A percentile compares a stretch with the other conserved stretches of the same genome.
phyloP scores from a whole-genome alignment of 1,140 invertebrate species.

The Ruditapes philippinarum region DNA sequence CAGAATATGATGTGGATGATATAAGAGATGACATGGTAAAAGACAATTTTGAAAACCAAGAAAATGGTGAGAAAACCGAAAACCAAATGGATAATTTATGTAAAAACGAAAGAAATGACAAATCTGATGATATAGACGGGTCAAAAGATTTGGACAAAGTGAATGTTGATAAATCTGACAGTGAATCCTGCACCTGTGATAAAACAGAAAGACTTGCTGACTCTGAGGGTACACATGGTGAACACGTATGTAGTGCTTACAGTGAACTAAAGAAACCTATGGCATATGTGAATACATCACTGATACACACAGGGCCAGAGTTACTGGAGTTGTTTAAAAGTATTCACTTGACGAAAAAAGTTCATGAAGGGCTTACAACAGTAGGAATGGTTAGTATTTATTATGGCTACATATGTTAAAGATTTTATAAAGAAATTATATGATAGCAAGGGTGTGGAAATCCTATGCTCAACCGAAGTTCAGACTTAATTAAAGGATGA shows the following conservation, averaged over 20 bases:
- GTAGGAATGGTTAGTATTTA: conserved; percentile 92
- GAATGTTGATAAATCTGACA: not conserved
- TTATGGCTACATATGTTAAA: too few species aligned
- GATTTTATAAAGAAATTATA: too few species aligned
- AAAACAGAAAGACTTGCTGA: not conserved
- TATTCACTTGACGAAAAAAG: conserved; percentile 88
- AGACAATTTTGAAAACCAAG: not conserved
- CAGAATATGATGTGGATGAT: not conserved
- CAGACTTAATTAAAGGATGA: too few species aligned
- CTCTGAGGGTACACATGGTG: not conserved
- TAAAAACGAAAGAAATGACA: not conserved
- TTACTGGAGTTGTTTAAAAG: conserved; percentile 90
- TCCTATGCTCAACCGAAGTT: too few species aligned
- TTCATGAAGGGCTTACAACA: conserved; percentile 90
- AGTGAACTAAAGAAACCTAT: not conserved
- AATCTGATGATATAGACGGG: too few species aligned
- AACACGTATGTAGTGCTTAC: not conserved
- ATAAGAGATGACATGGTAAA: not conserved
- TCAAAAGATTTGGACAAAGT: not conserved
- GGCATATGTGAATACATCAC: conserved; percentile 37
- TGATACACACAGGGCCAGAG: conserved; percentile 83
- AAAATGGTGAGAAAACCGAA: not conserved
- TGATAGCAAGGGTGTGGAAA: too few species aligned
- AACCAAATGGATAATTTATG: not conserved
- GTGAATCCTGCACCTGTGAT: not conserved